phyloP scores from a whole-genome alignment of 2,888 invertebrate genomes.

The Dryocosmus kuriphilus region DNA sequence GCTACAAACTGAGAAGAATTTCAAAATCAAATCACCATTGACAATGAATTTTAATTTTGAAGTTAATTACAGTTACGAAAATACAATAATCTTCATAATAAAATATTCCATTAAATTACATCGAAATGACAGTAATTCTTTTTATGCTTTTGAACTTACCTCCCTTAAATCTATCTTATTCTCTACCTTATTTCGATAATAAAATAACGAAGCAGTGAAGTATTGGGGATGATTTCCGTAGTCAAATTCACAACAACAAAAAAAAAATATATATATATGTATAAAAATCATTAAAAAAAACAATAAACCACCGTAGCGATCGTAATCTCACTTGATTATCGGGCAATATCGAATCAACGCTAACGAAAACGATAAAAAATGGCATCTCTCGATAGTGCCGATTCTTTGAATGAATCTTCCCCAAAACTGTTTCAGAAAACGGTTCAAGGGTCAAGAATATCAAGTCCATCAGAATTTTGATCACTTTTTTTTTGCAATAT shows the following conservation, averaged over 20 bases:
- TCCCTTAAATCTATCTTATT: slow-evolving; percentile 3
- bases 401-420: slow-evolving; percentile 69
- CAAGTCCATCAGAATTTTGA: slow-evolving; percentile 69
- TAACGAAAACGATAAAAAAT: slow-evolving; percentile 50
- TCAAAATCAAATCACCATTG: background rate
- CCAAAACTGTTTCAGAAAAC: slow-evolving; percentile 76
- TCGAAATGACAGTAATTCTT: background rate
- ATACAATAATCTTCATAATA: slow-evolving; percentile 1
- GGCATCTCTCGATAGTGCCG: slow-evolving; percentile 25
- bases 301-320: slow-evolving; percentile 64
- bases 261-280: slow-evolving; percentile 48
- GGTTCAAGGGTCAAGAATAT: slow-evolving; percentile 71
- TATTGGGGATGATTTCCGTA: slow-evolving; percentile 75
- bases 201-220: slow-evolving; percentile 61
- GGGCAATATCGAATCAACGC: slow-evolving; percentile 42
- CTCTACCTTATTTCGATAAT: slow-evolving; percentile 24
- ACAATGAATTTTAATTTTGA: slow-evolving; percentile 33
- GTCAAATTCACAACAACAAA: slow-evolving; percentile 51
- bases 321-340: slow-evolving; percentile 60
- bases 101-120: background rate
- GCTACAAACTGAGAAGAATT: background rate
- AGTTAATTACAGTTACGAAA: slow-evolving; percentile 31
- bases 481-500: slow-evolving; percentile 72
- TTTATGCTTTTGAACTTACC: slow-evolving; percentile 29
- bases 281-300: slow-evolving; percentile 47